A percentile compares a stretch with the other conserved stretches of the same genome.
These are phyloP conservation scores for Orientallactaga bullata DNA, from an alignment of 2,113 vertebrate species.

Conservation along the genomic window DNA sequence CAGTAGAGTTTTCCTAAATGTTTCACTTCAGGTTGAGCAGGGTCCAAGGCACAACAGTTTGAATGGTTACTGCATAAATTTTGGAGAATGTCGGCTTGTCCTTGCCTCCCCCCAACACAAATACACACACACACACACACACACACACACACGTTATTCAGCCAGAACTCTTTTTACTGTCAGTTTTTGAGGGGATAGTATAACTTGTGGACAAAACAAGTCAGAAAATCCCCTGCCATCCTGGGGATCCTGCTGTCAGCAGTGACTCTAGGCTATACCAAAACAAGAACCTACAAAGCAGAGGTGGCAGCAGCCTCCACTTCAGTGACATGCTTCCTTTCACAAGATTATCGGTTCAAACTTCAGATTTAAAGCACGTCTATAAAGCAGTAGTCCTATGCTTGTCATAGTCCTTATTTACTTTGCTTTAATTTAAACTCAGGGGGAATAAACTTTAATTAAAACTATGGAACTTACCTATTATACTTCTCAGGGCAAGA, in stretches of 20 bases:
- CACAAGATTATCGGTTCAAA: slow-evolving; percentile 31
- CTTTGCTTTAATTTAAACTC: slow-evolving; percentile 55
- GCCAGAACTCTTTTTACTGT: slow-evolving; percentile 51
- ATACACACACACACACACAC: too few species aligned
- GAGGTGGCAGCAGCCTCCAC: neutral
- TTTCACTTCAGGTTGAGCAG: slow-evolving; percentile 15
- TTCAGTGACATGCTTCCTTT: neutral
- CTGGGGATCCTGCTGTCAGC: slow-evolving; percentile 41
- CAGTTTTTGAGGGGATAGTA: slow-evolving; percentile 11
- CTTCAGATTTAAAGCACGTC: neutral
- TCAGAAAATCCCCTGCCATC: neutral
- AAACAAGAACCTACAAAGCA: slow-evolving; percentile 21
- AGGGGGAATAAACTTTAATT: slow-evolving; percentile 31
- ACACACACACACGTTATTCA: slow-evolving; percentile 41
- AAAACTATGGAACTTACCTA: neutral
- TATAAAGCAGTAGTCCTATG: neutral
- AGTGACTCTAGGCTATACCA: neutral
- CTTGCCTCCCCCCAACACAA: neutral
- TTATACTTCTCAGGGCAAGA: neutral
- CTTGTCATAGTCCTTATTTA: neutral
- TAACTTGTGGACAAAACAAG: slow-evolving; percentile 52
- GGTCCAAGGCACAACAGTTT: neutral
- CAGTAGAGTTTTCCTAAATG: neutral
- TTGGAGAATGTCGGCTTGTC: slow-evolving; percentile 54
- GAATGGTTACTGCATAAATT: slow-evolving; percentile 36